Percentiles rank a stretch among this genome's conserved stretches.
Conservation (phyloP, 1,140 invertebrate genomes). For the Metaphire vulgaris region DNA sequence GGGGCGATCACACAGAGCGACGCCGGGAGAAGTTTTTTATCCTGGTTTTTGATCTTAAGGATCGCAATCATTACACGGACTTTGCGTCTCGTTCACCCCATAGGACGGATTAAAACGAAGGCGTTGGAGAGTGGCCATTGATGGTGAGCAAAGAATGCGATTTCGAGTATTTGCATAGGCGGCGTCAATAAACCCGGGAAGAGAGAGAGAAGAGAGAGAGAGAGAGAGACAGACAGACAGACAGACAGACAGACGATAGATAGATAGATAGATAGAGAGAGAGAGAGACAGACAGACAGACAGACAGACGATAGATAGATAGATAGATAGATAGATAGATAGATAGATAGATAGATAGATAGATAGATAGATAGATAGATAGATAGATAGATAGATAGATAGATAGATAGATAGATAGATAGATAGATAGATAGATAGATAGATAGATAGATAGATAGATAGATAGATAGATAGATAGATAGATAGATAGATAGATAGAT, state of each 20-base stretch:
- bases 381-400: neutral
- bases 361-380: neutral
- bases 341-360: neutral
- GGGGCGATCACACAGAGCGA: too few relatives aligned
- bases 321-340: neutral
- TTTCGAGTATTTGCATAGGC: neutral
- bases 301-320: neutral
- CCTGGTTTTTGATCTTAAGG: too few relatives aligned
- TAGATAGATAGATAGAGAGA: neutral
- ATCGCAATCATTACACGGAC: too few relatives aligned
- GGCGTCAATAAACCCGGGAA: too few relatives aligned
- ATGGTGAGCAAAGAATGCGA: neutral
- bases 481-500: neutral
- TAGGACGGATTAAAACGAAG: neutral
- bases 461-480: neutral
- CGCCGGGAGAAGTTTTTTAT: too few relatives aligned
- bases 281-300: slow-evolving; percentile 1
- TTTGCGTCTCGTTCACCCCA: too few relatives aligned
- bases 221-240: neutral
- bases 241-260: neutral
- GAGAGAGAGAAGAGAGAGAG: too few relatives aligned
- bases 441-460: neutral
- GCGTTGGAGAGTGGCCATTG: neutral
- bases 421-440: neutral
- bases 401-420: neutral